phyloP scores from a whole-genome alignment of 2,113 vertebrate genomes.

The Catharus bicknelli region DNA sequence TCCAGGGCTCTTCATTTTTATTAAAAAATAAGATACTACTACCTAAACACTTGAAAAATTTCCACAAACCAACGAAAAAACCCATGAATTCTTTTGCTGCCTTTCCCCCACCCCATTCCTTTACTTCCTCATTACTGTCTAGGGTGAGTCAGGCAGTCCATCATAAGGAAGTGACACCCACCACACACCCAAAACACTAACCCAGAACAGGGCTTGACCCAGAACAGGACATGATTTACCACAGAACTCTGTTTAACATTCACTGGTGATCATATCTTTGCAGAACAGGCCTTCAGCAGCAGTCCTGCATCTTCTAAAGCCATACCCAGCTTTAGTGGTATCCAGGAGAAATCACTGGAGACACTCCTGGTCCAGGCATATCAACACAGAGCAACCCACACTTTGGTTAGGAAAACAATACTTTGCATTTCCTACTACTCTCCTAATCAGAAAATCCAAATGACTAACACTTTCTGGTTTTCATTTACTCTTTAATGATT shows the following conservation, averaged over 20 bases:
- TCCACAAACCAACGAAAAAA: neutral
- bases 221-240: rapidly evolving
- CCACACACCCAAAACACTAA: neutral
- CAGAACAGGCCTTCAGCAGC: neutral
- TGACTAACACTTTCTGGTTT: neutral
- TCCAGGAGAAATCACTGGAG: neutral
- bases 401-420: neutral
- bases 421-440: neutral
- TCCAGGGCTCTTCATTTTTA: neutral
- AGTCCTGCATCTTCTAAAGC: neutral
- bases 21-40: neutral
- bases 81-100: neutral
- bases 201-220: neutral
- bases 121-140: neutral
- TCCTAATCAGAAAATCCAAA: neutral
- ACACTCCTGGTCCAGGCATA: neutral
- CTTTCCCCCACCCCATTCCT: rapidly evolving
- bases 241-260: neutral
- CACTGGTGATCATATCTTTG: neutral
- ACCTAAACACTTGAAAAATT: neutral
- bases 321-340: neutral
- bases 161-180: neutral
- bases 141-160: neutral
- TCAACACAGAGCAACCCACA: neutral
- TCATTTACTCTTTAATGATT: neutral